A percentile compares a stretch with the other conserved stretches of the same genome.
Evolutionary conservation across 2,888 invertebrate species (phyloP).

Genomic region (Rotaria macrura): DNA sequence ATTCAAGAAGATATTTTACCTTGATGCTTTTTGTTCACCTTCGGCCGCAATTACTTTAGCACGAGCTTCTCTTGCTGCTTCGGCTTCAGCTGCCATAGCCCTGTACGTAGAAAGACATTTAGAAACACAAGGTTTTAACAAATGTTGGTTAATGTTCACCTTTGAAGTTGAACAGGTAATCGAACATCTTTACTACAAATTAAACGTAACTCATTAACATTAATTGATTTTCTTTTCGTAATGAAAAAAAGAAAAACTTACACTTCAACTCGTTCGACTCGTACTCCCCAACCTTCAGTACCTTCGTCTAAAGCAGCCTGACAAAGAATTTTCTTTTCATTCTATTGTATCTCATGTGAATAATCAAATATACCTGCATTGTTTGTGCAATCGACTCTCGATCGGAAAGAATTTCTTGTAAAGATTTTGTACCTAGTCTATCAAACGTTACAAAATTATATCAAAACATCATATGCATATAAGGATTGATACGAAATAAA

Average conservation of each 20-base stretch:
- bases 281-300: constrained; percentile 39
- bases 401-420: constrained; percentile 32
- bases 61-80: constrained; percentile 44
- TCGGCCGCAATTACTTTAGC: constrained; percentile 41
- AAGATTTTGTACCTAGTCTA: constrained; percentile 36
- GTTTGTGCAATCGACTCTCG: constrained; percentile 27
- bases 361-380: constrained; percentile 6
- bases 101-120: constrained; percentile 31
- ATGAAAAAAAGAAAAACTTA: not conserved
- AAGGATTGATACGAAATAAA: too few relatives aligned
- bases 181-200: constrained; percentile 43
- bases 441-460: not conserved
- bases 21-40: constrained; percentile 57
- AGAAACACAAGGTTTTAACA: too few relatives aligned
- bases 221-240: not conserved
- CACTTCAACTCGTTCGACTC: constrained; percentile 51
- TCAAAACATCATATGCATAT: too few relatives aligned
- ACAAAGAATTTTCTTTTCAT: constrained; percentile 18
- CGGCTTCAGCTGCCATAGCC: constrained; percentile 49
- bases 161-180: constrained; percentile 43
- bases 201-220: not conserved
- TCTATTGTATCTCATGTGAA: too few relatives aligned
- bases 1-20: not conserved
- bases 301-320: constrained; percentile 48
- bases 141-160: not conserved